Conservation (phyloP, 1,140 invertebrate species). For the Vanessa atalanta region DNA sequence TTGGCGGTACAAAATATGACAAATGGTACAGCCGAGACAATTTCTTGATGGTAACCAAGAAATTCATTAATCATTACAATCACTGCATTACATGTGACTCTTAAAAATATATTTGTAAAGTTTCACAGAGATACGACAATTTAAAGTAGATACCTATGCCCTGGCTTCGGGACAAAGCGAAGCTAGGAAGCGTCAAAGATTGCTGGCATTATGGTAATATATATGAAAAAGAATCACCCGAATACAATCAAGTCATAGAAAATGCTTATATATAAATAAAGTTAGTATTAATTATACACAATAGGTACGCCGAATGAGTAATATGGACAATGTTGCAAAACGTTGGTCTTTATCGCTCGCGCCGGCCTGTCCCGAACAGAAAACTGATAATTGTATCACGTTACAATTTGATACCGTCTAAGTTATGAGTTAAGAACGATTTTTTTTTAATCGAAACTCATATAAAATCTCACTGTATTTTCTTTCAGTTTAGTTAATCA, state of each 20-base stretch:
- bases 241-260: neutral
- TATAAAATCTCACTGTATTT: neutral
- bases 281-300: conserved; percentile 31
- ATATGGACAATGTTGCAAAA: conserved; percentile 61
- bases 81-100: too few species aligned
- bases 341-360: conserved; percentile 60
- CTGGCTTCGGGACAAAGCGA: too few species aligned
- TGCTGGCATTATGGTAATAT: too few species aligned
- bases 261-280: conserved; percentile 10
- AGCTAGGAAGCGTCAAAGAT: too few species aligned
- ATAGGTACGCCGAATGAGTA: conserved; percentile 30
- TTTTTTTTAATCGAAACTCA: neutral
- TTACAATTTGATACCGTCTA: conserved; percentile 59
- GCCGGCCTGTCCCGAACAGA: conserved; percentile 68
- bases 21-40: too few species aligned
- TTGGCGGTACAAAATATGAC: too few species aligned
- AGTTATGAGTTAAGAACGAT: conserved; percentile 39
- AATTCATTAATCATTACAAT: too few species aligned
- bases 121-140: too few species aligned
- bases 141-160: too few species aligned
- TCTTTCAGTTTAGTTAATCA: too few species aligned
- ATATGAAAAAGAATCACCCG: neutral
- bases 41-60: too few species aligned
- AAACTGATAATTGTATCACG: conserved; percentile 75
- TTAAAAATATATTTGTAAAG: too few species aligned